Evolutionary conservation across 2,797 vertebrate genomes (phyloP).

Genomic region (Odontamblyopus rebecca): DNA sequence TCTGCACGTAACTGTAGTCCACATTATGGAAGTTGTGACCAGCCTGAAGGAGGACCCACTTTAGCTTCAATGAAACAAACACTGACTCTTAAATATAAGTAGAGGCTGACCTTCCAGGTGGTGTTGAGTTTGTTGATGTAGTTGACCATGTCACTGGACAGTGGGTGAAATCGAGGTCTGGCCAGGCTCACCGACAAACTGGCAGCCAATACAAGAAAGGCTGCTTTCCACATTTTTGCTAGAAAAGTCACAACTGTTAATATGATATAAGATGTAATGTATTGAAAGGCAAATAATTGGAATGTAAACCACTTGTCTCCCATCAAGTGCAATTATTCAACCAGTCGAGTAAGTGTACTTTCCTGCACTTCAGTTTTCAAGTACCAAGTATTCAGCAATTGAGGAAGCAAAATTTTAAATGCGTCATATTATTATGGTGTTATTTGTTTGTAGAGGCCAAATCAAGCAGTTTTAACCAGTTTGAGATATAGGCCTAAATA

Average conservation of each 20-base stretch:
- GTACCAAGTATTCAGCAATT: not conserved
- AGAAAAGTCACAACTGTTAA: conserved; percentile 9
- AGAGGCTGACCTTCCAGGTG: conserved; percentile 86
- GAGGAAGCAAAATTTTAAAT: not conserved
- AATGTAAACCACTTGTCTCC: not conserved
- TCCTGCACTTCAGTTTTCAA: not conserved
- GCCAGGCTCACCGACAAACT: conserved; percentile 71
- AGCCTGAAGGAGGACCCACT: conserved; percentile 73
- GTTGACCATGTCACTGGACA: conserved; percentile 87
- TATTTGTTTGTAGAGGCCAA: not conserved
- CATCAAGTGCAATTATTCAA: not conserved
- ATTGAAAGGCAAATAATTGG: not conserved
- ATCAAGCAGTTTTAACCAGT: not conserved
- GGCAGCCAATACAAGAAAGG: conserved; percentile 75
- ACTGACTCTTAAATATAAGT: not conserved
- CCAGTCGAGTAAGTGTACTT: not conserved
- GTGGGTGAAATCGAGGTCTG: conserved; percentile 70
- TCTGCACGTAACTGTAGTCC: conserved; percentile 86
- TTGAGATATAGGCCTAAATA: not conserved
- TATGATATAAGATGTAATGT: not conserved
- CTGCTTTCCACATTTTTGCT: conserved; percentile 78
- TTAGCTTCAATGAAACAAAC: not conserved
- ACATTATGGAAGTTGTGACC: conserved; percentile 87
- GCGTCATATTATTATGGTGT: not conserved
- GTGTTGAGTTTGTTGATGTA: conserved; percentile 92